phyloP scores from a whole-genome alignment of 1,140 invertebrate species.

The Lethocerus indicus region DNA sequence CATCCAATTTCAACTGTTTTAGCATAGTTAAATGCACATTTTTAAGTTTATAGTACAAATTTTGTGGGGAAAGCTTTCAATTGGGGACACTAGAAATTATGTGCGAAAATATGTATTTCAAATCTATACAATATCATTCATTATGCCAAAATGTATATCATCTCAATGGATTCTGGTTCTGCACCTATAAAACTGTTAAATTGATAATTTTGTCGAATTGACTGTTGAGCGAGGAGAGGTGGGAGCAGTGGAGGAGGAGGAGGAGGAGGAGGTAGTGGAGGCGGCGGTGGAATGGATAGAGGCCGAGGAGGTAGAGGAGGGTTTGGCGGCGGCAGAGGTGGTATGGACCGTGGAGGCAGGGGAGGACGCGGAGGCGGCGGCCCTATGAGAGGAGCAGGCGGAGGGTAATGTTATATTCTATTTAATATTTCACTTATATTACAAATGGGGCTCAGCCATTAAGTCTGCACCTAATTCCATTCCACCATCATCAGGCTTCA shows the following conservation, averaged over 20 bases:
- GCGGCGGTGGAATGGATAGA: slow-evolving; percentile 25
- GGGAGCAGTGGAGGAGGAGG: slow-evolving; percentile 21
- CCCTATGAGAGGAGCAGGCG: slow-evolving; percentile 37
- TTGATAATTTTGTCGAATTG: background rate
- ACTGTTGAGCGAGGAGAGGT: slow-evolving; percentile 4
- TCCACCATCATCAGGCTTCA: background rate
- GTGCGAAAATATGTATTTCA: background rate
- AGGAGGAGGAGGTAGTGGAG: slow-evolving; percentile 24
- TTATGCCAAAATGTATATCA: background rate
- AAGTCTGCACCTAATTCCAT: background rate
- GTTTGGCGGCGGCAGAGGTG: slow-evolving; percentile 27
- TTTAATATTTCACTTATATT: background rate
- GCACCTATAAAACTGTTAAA: slow-evolving; percentile 16
- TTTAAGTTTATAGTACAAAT: background rate
- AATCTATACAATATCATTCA: background rate
- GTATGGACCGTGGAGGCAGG: slow-evolving; percentile 24
- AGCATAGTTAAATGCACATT: background rate
- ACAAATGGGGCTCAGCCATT: background rate
- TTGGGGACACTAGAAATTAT: background rate
- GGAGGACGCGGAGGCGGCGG: slow-evolving; percentile 33
- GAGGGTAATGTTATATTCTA: slow-evolving; percentile 16
- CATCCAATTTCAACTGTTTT: background rate
- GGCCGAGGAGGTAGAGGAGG: slow-evolving; percentile 26
- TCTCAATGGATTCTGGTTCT: slow-evolving; percentile 16
- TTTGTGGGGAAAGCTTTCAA: background rate